These are phyloP conservation scores for Onychorhynchus coronatus DNA, from an alignment of 2,113 vertebrate genomes.

Conservation along the genomic window DNA sequence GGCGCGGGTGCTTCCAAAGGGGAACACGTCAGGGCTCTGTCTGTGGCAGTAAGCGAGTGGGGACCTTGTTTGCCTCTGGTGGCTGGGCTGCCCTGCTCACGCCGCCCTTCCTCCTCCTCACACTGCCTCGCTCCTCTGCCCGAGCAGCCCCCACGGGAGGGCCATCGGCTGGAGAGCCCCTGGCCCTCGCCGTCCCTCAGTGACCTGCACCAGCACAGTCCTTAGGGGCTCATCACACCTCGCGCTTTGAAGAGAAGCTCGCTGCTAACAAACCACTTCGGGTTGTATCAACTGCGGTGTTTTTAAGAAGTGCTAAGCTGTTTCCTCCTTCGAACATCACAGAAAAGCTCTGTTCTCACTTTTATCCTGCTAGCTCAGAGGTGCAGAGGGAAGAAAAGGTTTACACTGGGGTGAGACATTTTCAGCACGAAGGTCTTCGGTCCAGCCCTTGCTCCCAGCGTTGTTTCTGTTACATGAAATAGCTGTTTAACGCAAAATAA, in stretches of 20 bases:
- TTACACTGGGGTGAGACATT: background rate
- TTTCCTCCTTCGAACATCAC: background rate
- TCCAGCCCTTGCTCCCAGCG: background rate
- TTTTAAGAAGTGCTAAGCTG: background rate
- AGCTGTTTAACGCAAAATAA: constrained; percentile 17
- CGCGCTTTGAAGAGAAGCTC: background rate
- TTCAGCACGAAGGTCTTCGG: background rate
- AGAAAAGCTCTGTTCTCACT: background rate
- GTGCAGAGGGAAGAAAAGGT: background rate
- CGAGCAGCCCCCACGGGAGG: background rate
- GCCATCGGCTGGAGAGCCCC: rapidly evolving
- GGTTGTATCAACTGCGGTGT: background rate
- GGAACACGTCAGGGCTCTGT: background rate
- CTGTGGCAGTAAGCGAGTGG: background rate
- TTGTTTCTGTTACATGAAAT: background rate
- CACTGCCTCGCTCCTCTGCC: background rate
- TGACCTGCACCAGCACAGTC: background rate
- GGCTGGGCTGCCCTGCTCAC: background rate
- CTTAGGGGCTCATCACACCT: background rate
- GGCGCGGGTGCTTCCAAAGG: background rate
- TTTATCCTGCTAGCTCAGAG: background rate
- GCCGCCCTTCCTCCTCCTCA: background rate
- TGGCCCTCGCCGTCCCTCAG: background rate
- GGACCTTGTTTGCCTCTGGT: background rate
- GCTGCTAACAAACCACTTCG: background rate